Base-by-base conservation (phyloP, 2,113 vertebrate species). In the Lepus americanus region DNA sequence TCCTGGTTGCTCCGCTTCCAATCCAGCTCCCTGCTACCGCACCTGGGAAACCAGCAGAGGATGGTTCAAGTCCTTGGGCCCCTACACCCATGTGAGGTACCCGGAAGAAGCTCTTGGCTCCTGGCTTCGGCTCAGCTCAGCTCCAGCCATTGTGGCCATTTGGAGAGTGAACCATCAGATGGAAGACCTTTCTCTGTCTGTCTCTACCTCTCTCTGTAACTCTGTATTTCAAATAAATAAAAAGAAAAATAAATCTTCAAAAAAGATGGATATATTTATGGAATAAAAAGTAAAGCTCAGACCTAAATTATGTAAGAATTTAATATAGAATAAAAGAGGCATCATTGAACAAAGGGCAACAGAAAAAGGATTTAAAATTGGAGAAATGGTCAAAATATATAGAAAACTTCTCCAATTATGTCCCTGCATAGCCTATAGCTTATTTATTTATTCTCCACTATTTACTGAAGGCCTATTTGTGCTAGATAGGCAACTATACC, bases 301-400 rank as follows among this genome's bases (percentile, higher is more conserved):
- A 44, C 6, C 13, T 85, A 72, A 9, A 88, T 14, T 66, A 88
- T 9, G 59, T n/a, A 89, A 53, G 25, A 87, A 61, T 36, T 86
- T 93, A 93, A 70, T 51, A 31, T 14, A 44, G 53, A 73, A 20
- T 64, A 85, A 61, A 51, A 91, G 19, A 87, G 39, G 14, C 13
- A 91, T 61, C 31, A 84, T 0, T 93, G 80, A 92, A 87, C 25
- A 95, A 82, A 95, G 16, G 17, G 25, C 76, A 72, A n/a, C 53
- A 72, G 66, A 81, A 84, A 90, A 88, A 66, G 27, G 25, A 83
- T 61, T 76, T 77, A 29, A 79, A 83, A 61, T 79, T 94, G 51
- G 44, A 63, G 44, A 90, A 74, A 87, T 29, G 53, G 77, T 72
- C 59, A 94, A 87, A 94, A 69, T 59, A 83, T 73, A 87, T 73